A percentile compares a stretch with the other conserved stretches of the same genome.
These are phyloP conservation scores for Phthorimaea operculella DNA, from an alignment of 1,140 invertebrate genomes.

Conservation along the genomic window DNA sequence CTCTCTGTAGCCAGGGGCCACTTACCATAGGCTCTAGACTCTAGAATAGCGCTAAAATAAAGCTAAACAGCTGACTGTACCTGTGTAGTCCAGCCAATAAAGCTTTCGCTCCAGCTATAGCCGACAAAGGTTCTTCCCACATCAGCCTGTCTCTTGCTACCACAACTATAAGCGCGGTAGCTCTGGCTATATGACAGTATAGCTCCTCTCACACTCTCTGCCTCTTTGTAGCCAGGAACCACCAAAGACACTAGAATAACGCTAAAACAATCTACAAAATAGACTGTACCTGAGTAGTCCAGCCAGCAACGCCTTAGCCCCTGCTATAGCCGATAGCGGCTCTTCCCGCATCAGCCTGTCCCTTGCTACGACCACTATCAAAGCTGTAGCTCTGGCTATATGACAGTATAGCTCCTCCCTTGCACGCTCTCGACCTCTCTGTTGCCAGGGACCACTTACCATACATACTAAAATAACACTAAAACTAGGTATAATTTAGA, in stretches of 20 bases:
- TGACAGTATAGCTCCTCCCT: slow-evolving; percentile 85
- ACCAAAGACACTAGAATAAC: too few species aligned
- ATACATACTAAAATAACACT: too few species aligned
- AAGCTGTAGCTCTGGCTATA: slow-evolving; percentile 78
- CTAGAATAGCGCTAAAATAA: background rate
- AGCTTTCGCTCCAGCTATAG: slow-evolving; percentile 79
- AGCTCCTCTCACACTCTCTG: slow-evolving; percentile 70
- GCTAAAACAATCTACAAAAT: too few species aligned
- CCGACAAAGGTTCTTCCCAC: slow-evolving; percentile 81
- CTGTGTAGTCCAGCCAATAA: slow-evolving; percentile 78
- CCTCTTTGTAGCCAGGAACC: too few species aligned
- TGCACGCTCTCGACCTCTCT: slow-evolving; percentile 78
- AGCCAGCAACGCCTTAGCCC: slow-evolving; percentile 75
- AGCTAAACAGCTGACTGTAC: slow-evolving; percentile 27
- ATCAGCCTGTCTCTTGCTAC: slow-evolving; percentile 81
- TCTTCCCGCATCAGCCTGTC: slow-evolving; percentile 77
- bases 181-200: slow-evolving; percentile 82
- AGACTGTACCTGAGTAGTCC: slow-evolving; percentile 73
- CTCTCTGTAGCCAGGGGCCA: slow-evolving; percentile 87
- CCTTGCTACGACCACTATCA: slow-evolving; percentile 87
- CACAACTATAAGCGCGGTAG: slow-evolving; percentile 84
- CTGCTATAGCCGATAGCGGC: slow-evolving; percentile 85
- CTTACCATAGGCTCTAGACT: too few species aligned
- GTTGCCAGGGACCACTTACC: slow-evolving; percentile 74
- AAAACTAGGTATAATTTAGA: slow-evolving; percentile 2